phyloP scores from a whole-genome alignment of 2,113 vertebrate genomes.

The Tenebrosternarchus preto region DNA sequence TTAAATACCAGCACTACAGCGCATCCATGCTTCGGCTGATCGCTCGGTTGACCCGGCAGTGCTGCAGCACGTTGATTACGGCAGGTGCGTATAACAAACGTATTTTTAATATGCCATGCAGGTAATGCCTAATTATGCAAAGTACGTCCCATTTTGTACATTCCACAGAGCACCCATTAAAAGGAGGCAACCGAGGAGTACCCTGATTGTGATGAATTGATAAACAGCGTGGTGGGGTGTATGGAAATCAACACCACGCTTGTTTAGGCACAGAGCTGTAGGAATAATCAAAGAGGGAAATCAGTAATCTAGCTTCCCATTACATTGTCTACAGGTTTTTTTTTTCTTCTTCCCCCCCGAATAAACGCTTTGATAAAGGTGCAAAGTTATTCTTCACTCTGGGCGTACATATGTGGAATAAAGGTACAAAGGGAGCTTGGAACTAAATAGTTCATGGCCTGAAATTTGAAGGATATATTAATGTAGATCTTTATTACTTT shows the following conservation, averaged over 20 bases:
- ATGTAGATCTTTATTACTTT: constrained; percentile 49
- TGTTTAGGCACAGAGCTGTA: constrained; percentile 16
- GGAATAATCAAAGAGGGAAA: neutral
- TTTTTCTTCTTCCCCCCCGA: no score
- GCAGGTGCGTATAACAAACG: constrained; percentile 45
- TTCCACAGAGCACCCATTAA: constrained; percentile 38
- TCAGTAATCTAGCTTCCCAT: constrained; percentile 1
- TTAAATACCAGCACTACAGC: constrained; percentile 40
- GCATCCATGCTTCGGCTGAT: constrained; percentile 32
- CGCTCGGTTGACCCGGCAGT: constrained; percentile 33
- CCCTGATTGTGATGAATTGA: constrained; percentile 51
- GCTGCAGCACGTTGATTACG: constrained; percentile 39
- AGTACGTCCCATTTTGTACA: constrained; percentile 38
- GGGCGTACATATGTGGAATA: constrained; percentile 17
- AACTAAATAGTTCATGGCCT: constrained; percentile 34
- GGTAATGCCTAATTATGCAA: constrained; percentile 52
- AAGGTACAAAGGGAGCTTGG: constrained; percentile 24
- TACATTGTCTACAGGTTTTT: constrained; percentile 4
- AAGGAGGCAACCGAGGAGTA: constrained; percentile 27
- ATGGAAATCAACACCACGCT: constrained; percentile 24
- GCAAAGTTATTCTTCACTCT: neutral
- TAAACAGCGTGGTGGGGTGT: constrained; percentile 38
- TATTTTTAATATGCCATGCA: constrained; percentile 47
- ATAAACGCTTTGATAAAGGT: constrained; percentile 27
- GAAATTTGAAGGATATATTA: constrained; percentile 38